Conservation (phyloP, 2,113 vertebrate species). For the Pantherophis guttatus region DNA sequence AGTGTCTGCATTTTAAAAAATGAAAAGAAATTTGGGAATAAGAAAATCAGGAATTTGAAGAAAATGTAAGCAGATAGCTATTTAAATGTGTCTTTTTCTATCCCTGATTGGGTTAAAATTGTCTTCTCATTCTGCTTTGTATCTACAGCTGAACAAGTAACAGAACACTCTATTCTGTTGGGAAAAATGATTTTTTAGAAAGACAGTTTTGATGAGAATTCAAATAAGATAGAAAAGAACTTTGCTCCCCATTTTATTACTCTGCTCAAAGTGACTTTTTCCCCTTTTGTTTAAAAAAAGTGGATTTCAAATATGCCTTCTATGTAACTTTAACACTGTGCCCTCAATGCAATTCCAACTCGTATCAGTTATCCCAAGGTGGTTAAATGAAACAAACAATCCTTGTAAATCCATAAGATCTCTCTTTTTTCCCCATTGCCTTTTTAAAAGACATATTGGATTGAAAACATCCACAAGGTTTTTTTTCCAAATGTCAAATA, state of each 20-base stretch:
- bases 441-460: not conserved
- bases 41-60: not conserved
- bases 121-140: not conserved
- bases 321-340: not conserved
- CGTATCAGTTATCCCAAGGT: not conserved
- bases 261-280: not conserved
- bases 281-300: not conserved
- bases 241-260: not conserved
- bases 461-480: not conserved
- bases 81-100: not conserved
- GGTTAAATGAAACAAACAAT: not conserved
- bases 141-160: not conserved
- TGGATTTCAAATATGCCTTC: not conserved
- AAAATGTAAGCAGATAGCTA: not conserved
- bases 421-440: not conserved
- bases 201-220: not conserved
- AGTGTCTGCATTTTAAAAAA: not conserved
- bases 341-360: not conserved
- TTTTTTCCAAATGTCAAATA: constrained; percentile 13
- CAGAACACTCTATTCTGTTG: not conserved
- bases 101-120: not conserved
- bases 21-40: not conserved
- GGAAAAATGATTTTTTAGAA: not conserved
- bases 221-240: not conserved
- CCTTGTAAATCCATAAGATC: not conserved